A percentile compares a stretch with the other conserved stretches of the same genome.
phyloP scores from a whole-genome alignment of 2,888 invertebrate species.

The Tanypteryx hageni region DNA sequence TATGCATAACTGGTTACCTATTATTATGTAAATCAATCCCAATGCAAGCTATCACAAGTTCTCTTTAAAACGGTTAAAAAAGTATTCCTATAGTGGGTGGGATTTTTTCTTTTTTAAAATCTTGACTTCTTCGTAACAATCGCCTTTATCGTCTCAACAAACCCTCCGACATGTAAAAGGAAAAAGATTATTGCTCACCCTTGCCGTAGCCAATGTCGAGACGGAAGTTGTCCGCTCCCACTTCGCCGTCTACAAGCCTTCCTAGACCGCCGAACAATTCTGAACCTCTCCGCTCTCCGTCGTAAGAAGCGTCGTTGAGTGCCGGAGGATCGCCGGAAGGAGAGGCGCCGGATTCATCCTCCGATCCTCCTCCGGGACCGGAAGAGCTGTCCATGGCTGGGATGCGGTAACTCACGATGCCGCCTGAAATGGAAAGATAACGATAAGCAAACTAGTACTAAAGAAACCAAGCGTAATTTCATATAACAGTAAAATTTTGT shows the following conservation, averaged over 20 bases:
- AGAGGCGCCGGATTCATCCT: slow-evolving; percentile 75
- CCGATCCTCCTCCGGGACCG: slow-evolving; percentile 70
- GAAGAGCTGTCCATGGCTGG: slow-evolving; percentile 78
- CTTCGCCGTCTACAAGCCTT: slow-evolving; percentile 82
- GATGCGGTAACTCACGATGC: slow-evolving; percentile 78
- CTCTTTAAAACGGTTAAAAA: neutral
- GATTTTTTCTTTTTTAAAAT: no score
- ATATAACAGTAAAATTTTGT: slow-evolving; percentile 52
- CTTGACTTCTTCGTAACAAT: no score
- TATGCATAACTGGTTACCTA: neutral
- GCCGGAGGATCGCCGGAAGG: slow-evolving; percentile 71
- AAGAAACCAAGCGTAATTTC: slow-evolving; percentile 19
- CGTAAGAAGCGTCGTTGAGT: slow-evolving; percentile 82
- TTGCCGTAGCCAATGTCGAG: slow-evolving; percentile 80
- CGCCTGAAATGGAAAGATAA: slow-evolving; percentile 75
- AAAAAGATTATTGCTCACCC: slow-evolving; percentile 74
- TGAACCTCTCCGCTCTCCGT: slow-evolving; percentile 77
- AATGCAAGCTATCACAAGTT: neutral
- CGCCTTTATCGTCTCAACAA: no score
- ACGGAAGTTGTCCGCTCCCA: slow-evolving; percentile 80
- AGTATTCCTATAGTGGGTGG: neutral
- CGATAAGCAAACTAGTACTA: slow-evolving; percentile 66
- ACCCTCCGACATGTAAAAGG: neutral
- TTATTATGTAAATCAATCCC: neutral
- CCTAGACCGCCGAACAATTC: slow-evolving; percentile 81